These are phyloP conservation scores for Branchinecta lynchi DNA, from an alignment of 1,140 invertebrate genomes.

Conservation along the genomic window DNA sequence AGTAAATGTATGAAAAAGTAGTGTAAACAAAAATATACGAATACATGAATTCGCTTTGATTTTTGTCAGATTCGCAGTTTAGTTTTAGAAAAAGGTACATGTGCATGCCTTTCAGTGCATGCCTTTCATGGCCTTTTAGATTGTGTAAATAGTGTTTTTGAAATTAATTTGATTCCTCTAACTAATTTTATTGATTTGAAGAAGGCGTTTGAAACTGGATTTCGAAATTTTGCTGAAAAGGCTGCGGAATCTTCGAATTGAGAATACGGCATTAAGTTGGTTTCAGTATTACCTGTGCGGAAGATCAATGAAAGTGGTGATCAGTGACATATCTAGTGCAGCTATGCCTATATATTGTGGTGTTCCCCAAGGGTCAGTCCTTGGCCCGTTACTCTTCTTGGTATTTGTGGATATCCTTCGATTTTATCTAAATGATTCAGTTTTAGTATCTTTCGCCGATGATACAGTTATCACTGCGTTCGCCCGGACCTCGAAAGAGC, in stretches of 20 bases:
- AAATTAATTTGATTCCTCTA: background rate
- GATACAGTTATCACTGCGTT: constrained; percentile 2
- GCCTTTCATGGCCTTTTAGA: background rate
- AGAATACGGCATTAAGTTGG: too few species aligned
- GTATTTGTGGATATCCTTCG: background rate
- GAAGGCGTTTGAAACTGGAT: background rate
- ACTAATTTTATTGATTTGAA: background rate
- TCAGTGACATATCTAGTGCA: too few species aligned
- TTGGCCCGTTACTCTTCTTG: too few species aligned
- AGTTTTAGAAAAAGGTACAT: background rate
- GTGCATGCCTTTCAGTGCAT: too few species aligned
- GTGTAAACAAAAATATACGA: background rate
- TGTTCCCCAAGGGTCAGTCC: background rate
- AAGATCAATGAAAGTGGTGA: too few species aligned
- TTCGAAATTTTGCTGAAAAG: constrained; percentile 1
- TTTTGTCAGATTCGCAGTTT: background rate
- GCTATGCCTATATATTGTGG: background rate
- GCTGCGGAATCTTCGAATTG: background rate
- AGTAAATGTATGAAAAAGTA: too few species aligned
- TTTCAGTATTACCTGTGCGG: too few species aligned
- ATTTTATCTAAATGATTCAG: background rate
- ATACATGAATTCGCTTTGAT: background rate
- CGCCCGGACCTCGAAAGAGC: too few species aligned
- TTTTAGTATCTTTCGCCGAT: constrained; percentile 5
- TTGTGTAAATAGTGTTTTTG: constrained; percentile 1